Evolutionary conservation across 1,140 invertebrate genomes (phyloP).

Genomic region (Drusus annulatus): DNA sequence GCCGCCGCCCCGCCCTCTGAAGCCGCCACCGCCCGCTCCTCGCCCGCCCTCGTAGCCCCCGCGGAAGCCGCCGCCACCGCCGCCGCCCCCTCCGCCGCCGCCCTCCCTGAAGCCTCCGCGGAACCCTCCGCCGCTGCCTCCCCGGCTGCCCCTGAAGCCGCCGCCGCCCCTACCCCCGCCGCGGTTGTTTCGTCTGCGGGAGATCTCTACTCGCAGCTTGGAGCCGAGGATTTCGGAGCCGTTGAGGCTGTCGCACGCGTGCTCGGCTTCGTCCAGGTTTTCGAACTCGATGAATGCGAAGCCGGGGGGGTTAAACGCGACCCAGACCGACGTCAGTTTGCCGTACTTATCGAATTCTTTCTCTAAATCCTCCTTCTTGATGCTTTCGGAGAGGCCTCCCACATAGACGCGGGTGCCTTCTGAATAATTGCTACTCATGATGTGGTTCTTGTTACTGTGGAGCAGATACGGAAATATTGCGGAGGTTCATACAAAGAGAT

Average conservation of each 20-base stretch:
- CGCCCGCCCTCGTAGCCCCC: conserved; percentile 73
- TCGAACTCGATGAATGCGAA: conserved; percentile 99
- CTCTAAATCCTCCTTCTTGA: conserved; percentile 92
- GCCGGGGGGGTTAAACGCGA: conserved; percentile 81
- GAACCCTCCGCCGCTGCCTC: conserved; percentile 62
- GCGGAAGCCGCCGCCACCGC: conserved; percentile 70
- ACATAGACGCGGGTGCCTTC: conserved; percentile 87
- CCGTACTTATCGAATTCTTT: conserved; percentile 91
- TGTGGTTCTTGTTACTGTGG: conserved; percentile 46
- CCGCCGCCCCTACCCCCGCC: conserved; percentile 65
- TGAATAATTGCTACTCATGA: conserved; percentile 40
- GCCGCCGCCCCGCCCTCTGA: conserved; percentile 68
- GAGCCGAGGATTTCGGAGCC: conserved; percentile 87
- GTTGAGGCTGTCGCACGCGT: conserved; percentile 93
- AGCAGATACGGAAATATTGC: conserved; percentile 48
- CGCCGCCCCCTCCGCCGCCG: conserved; percentile 72
- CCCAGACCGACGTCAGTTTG: conserved; percentile 95
- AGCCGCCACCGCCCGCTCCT: conserved; percentile 77
- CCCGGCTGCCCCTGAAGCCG: conserved; percentile 69
- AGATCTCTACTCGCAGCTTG: conserved; percentile 72
- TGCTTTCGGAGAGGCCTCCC: conserved; percentile 84
- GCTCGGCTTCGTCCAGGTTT: conserved; percentile 93
- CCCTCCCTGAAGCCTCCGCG: conserved; percentile 68
- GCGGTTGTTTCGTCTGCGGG: conserved; percentile 59
- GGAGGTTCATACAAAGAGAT: conserved; percentile 33